Base-by-base conservation (phyloP, 2,113 vertebrate genomes). In the Cepphus grylle region DNA sequence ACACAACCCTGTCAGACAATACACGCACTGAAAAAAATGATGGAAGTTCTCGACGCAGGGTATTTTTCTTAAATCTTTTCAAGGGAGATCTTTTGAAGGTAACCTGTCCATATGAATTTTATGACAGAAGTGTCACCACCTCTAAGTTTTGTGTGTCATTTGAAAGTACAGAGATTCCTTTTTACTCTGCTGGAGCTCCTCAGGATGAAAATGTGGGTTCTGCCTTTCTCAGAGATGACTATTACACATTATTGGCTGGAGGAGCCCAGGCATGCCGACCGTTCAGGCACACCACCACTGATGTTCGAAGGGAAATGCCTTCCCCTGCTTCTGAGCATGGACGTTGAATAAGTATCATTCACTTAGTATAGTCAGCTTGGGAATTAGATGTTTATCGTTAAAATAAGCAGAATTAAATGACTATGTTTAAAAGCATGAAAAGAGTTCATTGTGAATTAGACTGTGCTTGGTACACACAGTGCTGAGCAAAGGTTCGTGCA, bases 371-470 rank as follows among this genome's bases (percentile, higher is more conserved):
- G 67, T 17, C 55, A 61, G 42, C 69, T 81, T 90, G 94, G 92
- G 94, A 94, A 88, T 94, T 83, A 67, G 29, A 55, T 90, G 76
- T 81, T 86, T 93, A 84, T 92, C 90, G 55, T 94, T 93, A 83
- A 96, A 94, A 90, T 74, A 86, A 95, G 76, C 52, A 88, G 86
- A 81, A 90, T 49, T 55, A 74, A 89, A 82, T 2, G 8, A 7
- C 50, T 86, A 12, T 4, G 29, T 84, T 92, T 93, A 91, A 92
- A 90, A 88, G 72, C 47, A 45, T 92, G 63, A 92, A 88, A 93
- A 93, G 96, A 47, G 20, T 72, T 93, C 43, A 20, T 42, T 91
- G 81, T 96, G 58, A 52, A 43, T 74, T 32, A 50, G n/a, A 8
- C n/a, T 22, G 11, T 55, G 42, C 34, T 65, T 80, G 62, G 45